Evolutionary conservation across 2,113 vertebrate genomes (phyloP), one percentile per base, ranked within the genome.

Genomic region (Alexandromys fortis): DNA sequence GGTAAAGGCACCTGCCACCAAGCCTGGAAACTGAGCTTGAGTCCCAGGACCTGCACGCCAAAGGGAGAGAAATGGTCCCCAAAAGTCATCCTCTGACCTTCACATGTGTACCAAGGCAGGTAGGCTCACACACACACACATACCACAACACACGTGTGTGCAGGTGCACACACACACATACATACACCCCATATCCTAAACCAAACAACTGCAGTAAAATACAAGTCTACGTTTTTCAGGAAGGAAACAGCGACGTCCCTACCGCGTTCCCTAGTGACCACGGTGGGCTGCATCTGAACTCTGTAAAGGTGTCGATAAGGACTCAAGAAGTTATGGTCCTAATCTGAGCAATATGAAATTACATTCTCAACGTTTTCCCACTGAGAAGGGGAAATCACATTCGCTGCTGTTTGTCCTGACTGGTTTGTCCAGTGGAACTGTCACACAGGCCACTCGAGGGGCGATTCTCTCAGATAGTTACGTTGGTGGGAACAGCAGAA

Each of bases 361-460:
- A 79, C 26, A 85, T n/a, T 28, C 42, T 38, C 90, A 93, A 83
- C 30, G 73, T 14, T 63, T 75, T 86, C 70, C 19, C 58, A 7
- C 45, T 47, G 14, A 63, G 61, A 79, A 81, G n/a, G 35, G 75
- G 61, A 96, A 91, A 83, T 73, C 13, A 30, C 65, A 47, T 87
- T 49, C 67, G 63, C 38, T 81, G 38, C 91, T 47, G 72, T 90
- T 47, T 94, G 1, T 67, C 87, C 73, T 78, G 89, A 47, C 28
- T 86, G 49, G 22, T 73, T 83, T 76, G 8, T 73, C 22, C 72
- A 89, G 45, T 87, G 58, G 21, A 76, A 42, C 55, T 91, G 63
- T 45, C 30, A 92, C 96, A 87, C 22, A 73, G 93, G 52, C 91
- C 90, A 94, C 58, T 55, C 38, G 55, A 90, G 77, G 6, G 26